phyloP scores from a whole-genome alignment of 2,888 invertebrate species.

The Dysmachus trigonus region DNA sequence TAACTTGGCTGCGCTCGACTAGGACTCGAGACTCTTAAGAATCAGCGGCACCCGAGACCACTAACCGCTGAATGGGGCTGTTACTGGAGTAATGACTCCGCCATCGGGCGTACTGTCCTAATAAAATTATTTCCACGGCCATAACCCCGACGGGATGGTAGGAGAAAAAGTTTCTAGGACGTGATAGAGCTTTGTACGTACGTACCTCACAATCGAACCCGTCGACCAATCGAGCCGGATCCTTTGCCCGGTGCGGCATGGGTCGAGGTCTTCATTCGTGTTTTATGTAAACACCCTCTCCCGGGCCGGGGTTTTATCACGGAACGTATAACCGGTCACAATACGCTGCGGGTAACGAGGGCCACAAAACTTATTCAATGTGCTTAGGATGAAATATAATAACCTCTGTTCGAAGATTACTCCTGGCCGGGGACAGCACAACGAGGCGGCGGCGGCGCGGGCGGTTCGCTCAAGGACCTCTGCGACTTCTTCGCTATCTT shows the following conservation, averaged over 20 bases:
- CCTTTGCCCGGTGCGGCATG: background rate
- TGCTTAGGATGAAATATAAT: constrained; percentile 47
- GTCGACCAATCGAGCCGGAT: background rate
- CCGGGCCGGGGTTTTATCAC: background rate
- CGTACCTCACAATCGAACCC: background rate
- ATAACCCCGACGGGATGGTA: background rate
- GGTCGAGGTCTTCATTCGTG: background rate
- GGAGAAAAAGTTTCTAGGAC: background rate
- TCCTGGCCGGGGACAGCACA: constrained; percentile 13
- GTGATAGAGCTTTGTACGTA: background rate
- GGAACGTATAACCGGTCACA: background rate
- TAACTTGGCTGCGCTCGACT: constrained; percentile 9
- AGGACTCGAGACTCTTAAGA: background rate
- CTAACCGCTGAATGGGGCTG: background rate
- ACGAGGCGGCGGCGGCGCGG: no score
- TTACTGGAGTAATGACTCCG: background rate
- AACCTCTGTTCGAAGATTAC: constrained; percentile 44
- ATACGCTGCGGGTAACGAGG: constrained; percentile 16
- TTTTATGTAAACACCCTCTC: background rate
- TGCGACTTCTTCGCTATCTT: background rate
- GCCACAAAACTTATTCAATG: constrained; percentile 31
- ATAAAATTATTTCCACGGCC: constrained; percentile 23
- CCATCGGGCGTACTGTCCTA: background rate
- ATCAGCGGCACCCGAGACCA: constrained; percentile 9
- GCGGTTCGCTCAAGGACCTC: background rate